Base-by-base conservation (phyloP, 2,113 vertebrate genomes). In the Xiphias gladius region DNA sequence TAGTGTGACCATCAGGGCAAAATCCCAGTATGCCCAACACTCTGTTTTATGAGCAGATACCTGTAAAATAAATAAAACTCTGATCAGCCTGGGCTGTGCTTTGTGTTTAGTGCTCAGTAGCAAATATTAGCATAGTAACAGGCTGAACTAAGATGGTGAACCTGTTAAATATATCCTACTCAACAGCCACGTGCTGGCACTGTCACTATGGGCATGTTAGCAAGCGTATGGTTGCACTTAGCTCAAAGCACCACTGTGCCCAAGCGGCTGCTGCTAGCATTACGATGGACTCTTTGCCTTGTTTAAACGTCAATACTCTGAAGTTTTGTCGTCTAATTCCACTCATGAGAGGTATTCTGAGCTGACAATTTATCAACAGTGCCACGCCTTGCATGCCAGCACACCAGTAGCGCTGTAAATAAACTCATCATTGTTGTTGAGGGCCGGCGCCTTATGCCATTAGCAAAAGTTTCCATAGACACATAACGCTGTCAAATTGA, bases 341-440 rank as follows among this genome's bases (percentile, higher is more conserved):
- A 0, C 19, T 55, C 12, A 2, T 22, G 11, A 55, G 68, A 76
- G 62, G 59, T 83, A 41, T 48, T 73, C 22, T 61, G 30, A 76
- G 79, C 50, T 80, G 80, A 74, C 79, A 80, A 82, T 66, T 68
- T 43, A 63, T 77, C 58, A 32, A 64, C 43, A 17, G 61, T 9
- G 66, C 79, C 89, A 73, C 85, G 80, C 90, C 90, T 81, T 0
- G 2, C 68, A 69, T 69, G 57, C 37, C n/a, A 76, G 32, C 79
- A 72, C 28, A 87, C 61, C 24, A 80, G 64, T 12, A 12, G 58
- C n/a, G 12, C 83, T 80, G 85, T 63, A 85, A 88, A 91, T 91
- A 88, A 82, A 90, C 73, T 61, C 64, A 26, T 65, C 28, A 19
- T 82, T 84, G 76, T 85, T 57, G 16, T 1, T 43, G 43, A 80